These are phyloP conservation scores for Centropristis striata DNA, from an alignment of 2,113 vertebrate genomes.

Conservation along the genomic window DNA sequence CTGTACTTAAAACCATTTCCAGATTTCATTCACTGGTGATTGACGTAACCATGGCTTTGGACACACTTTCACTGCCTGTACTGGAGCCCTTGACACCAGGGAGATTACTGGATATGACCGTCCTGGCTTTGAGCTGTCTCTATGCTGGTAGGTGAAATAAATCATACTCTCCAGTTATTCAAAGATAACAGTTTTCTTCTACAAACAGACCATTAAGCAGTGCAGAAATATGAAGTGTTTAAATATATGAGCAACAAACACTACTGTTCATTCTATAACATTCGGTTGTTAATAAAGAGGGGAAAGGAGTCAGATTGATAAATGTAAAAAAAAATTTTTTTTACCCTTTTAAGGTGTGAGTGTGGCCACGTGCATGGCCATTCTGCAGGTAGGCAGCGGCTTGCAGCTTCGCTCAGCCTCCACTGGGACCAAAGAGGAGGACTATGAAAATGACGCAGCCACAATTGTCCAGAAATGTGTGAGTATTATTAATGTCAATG, in stretches of 20 bases:
- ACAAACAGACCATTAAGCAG: not conserved
- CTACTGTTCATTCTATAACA: not conserved
- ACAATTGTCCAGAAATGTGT: conserved; percentile 99
- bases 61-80: conserved; percentile 96
- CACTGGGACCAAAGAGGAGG: conserved; percentile 96
- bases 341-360: conserved; percentile 90
- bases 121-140: conserved; percentile 97
- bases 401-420: conserved; percentile 95
- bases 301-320: not conserved
- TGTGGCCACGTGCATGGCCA: conserved; percentile 98
- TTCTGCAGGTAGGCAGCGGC: conserved; percentile 95
- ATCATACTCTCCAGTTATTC: not conserved
- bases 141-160: conserved; percentile 91
- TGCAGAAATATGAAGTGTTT: not conserved
- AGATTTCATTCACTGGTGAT: conserved; percentile 99
- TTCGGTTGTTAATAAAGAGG: no score
- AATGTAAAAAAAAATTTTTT: not conserved
- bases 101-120: conserved; percentile 95
- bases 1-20: not conserved
- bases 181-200: not conserved
- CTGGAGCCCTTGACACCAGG: conserved; percentile 96
- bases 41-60: conserved; percentile 98
- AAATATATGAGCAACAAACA: not conserved
- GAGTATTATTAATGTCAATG: conserved; percentile 71
- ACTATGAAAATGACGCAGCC: conserved; percentile 98